Evolutionary conservation across 2,888 invertebrate genomes (phyloP).

Genomic region (Mesorhabditis sp.): DNA sequence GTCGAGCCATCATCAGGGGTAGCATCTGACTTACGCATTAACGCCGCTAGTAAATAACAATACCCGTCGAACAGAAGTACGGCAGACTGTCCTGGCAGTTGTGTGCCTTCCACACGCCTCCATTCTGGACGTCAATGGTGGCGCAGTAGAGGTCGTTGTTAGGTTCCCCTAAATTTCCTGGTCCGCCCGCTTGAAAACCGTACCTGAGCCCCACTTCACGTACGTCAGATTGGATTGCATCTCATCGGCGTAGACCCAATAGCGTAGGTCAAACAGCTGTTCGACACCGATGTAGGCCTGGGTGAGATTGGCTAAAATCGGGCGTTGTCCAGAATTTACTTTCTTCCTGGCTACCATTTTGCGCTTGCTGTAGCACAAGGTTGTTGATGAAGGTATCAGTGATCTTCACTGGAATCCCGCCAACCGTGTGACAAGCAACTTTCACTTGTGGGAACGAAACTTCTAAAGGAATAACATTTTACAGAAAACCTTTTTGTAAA

Average conservation of each 20-base stretch:
- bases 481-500: too few relatives aligned
- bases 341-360: not conserved
- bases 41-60: not conserved
- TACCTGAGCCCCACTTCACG: not conserved
- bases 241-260: constrained; percentile 1
- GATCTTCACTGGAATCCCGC: constrained; percentile 3
- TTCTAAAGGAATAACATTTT: not conserved
- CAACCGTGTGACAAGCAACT: not conserved
- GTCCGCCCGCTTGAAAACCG: not conserved
- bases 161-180: constrained; percentile 4
- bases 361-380: not conserved
- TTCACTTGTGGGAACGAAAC: not conserved
- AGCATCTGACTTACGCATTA: not conserved
- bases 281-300: constrained; percentile 2
- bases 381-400: constrained; percentile 1
- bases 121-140: not conserved
- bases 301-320: not conserved
- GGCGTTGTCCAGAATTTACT: too few relatives aligned
- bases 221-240: not conserved
- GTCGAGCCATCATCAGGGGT: not conserved
- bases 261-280: not conserved
- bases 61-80: not conserved
- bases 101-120: not conserved
- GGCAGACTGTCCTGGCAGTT: not conserved
- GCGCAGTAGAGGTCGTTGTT: not conserved